These are phyloP conservation scores for Sclerodermus sp. DNA, from an alignment of 2,888 invertebrate species.

Conservation along the genomic window DNA sequence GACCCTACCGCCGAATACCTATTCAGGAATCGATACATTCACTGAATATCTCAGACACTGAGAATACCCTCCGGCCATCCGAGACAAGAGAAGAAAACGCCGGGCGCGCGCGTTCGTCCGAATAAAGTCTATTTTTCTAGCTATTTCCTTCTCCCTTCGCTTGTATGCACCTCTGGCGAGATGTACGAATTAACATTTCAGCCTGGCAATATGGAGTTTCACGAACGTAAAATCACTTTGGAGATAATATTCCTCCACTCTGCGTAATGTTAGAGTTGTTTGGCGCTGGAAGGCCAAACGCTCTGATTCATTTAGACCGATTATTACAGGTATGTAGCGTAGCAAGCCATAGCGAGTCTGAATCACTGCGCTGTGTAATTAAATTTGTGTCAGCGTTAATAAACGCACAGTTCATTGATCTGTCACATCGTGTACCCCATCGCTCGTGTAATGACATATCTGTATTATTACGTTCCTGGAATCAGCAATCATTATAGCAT, in stretches of 20 bases:
- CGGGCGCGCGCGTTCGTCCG: neutral
- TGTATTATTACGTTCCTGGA: neutral
- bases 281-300: constrained; percentile 4
- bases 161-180: too few relatives aligned
- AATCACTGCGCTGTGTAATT: constrained; percentile 19
- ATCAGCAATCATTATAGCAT: neutral
- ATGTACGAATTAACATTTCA: too few relatives aligned
- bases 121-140: neutral
- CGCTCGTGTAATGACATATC: neutral
- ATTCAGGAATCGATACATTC: constrained; percentile 56
- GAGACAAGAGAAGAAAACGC: neutral
- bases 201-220: too few relatives aligned
- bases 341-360: constrained; percentile 12
- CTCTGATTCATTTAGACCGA: constrained; percentile 15
- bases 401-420: neutral
- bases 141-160: neutral
- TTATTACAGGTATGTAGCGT: constrained; percentile 16
- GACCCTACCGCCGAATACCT: constrained; percentile 53
- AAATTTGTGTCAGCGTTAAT: constrained; percentile 10
- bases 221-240: too few relatives aligned
- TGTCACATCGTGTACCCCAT: constrained; percentile 1
- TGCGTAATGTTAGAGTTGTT: too few relatives aligned
- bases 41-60: constrained; percentile 53
- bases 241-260: too few relatives aligned
- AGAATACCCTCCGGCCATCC: constrained; percentile 25